Conservation (phyloP, 2,888 invertebrate species). For the Dynastes tityus region DNA sequence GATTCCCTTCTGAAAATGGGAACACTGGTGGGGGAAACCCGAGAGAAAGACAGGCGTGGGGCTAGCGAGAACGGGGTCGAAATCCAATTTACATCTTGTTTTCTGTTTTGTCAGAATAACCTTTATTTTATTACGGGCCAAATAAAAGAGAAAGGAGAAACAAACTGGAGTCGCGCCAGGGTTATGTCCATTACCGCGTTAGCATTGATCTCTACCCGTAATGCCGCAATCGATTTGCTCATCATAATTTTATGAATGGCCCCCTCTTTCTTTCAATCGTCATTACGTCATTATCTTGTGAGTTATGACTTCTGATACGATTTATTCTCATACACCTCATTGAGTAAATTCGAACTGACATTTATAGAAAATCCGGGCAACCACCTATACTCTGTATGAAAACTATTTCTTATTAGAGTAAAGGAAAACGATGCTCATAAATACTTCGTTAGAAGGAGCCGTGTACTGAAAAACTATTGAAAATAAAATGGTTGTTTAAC, state of each 20-base stretch:
- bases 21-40: not conserved
- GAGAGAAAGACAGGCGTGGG: not conserved
- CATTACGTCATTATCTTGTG: slow-evolving; percentile 35
- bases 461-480: too few species aligned
- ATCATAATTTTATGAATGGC: slow-evolving; percentile 48
- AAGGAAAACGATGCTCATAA: too few species aligned
- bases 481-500: too few species aligned
- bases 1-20: slow-evolving; percentile 48
- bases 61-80: slow-evolving; percentile 13
- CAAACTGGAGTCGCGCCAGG: slow-evolving; percentile 58
- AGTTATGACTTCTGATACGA: not conserved
- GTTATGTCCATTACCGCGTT: slow-evolving; percentile 64
- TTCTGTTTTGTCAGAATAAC: slow-evolving; percentile 56
- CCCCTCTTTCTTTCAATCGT: slow-evolving; percentile 44
- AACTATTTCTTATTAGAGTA: too few species aligned
- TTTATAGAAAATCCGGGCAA: slow-evolving; percentile 9
- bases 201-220: slow-evolving; percentile 65
- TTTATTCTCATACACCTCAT: not conserved
- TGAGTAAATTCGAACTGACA: not conserved
- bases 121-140: slow-evolving; percentile 58
- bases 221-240: slow-evolving; percentile 53
- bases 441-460: too few species aligned
- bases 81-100: slow-evolving; percentile 55
- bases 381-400: not conserved
- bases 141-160: slow-evolving; percentile 55